Conservation (phyloP, 2,113 vertebrate genomes). For the Pterocles gutturalis region DNA sequence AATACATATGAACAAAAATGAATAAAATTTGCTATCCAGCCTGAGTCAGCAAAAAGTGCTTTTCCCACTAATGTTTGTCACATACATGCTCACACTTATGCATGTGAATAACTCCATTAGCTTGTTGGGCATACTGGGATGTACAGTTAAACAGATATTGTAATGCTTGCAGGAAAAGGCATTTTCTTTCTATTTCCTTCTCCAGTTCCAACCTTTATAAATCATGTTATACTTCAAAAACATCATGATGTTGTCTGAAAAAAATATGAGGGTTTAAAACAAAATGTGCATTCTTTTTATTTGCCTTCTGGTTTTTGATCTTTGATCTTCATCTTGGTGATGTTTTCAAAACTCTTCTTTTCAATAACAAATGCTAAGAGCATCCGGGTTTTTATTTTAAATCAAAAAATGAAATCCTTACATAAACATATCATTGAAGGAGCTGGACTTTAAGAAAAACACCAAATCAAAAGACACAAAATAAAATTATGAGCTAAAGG, state of each 20-base stretch:
- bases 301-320: conserved; percentile 38
- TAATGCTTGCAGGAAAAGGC: background rate
- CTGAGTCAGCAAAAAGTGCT: background rate
- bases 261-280: background rate
- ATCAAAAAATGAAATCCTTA: conserved; percentile 10
- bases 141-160: background rate
- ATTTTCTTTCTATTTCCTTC: background rate
- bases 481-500: background rate
- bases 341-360: conserved; percentile 30
- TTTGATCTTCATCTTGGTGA: conserved; percentile 24
- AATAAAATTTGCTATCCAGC: background rate
- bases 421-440: background rate
- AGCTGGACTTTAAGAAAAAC: background rate
- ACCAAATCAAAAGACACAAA: conserved; percentile 21
- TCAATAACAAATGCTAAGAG: background rate
- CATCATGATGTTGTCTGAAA: background rate
- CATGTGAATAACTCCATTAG: background rate
- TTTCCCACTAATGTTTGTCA: background rate
- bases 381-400: conserved; percentile 35
- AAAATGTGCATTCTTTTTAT: conserved; percentile 35
- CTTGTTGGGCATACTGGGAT: background rate
- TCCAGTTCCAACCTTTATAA: background rate
- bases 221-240: conserved; percentile 15
- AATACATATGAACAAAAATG: background rate
- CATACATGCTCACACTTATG: background rate